Evolutionary conservation across 2,113 vertebrate genomes (phyloP).

Genomic region (Zosterops hypoxanthus): DNA sequence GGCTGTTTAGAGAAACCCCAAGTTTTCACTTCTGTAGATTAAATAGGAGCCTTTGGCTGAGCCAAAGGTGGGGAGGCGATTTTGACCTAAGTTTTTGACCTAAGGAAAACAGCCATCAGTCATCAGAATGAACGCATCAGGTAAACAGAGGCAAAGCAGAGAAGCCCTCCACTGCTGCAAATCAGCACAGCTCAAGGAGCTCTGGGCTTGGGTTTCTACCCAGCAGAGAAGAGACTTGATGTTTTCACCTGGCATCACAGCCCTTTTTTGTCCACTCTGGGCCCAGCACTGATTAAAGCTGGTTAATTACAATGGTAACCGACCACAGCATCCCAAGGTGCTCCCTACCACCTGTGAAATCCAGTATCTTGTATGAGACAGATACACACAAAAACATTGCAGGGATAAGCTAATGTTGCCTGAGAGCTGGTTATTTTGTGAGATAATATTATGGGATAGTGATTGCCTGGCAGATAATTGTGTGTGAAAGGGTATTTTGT

Average conservation of each 20-base stretch:
- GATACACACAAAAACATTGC: not conserved
- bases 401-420: slow-evolving; percentile 4
- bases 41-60: not conserved
- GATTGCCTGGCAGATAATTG: slow-evolving; percentile 41
- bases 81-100: not conserved
- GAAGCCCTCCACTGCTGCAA: not conserved
- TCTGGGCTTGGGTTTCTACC: not conserved
- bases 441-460: slow-evolving; percentile 48
- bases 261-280: not conserved
- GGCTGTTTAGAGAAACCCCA: not conserved
- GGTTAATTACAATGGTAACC: slow-evolving; percentile 26
- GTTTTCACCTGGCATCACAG: not conserved
- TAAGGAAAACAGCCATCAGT: not conserved
- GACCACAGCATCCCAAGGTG: slow-evolving; percentile 11
- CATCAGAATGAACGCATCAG: not conserved
- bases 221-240: not conserved
- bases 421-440: slow-evolving; percentile 26
- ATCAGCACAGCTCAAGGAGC: not conserved
- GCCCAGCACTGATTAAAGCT: not conserved
- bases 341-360: slow-evolving; percentile 19
- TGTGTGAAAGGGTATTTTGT: slow-evolving; percentile 39
- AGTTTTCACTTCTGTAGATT: not conserved
- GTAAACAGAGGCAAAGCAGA: not conserved
- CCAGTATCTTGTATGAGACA: not conserved
- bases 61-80: not conserved